Percentiles rank a stretch among this genome's conserved stretches.
Conservation (phyloP, 2,113 vertebrate genomes). For the Steatornis caripensis region DNA sequence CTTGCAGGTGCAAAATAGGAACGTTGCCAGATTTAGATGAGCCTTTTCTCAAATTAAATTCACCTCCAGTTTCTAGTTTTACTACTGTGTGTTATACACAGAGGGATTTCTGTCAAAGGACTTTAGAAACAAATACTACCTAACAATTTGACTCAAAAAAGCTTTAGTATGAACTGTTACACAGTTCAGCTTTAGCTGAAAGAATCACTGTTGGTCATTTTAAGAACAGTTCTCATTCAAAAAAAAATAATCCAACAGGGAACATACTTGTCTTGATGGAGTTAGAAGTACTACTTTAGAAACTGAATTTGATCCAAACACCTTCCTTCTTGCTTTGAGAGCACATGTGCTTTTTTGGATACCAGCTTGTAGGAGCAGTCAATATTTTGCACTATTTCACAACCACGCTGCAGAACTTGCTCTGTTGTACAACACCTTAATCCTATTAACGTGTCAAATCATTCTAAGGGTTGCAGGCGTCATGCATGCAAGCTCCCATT, state of each 20-base stretch:
- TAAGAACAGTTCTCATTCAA: neutral
- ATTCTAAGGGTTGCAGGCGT: neutral
- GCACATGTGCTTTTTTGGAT: accelerated
- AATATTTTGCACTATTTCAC: slow-evolving; percentile 48
- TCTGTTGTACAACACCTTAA: neutral
- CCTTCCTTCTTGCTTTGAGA: neutral
- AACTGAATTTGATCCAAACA: neutral
- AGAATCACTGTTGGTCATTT: neutral
- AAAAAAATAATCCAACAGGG: neutral
- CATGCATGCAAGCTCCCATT: neutral
- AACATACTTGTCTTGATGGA: neutral
- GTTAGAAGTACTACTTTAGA: neutral
- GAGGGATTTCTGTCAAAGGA: neutral
- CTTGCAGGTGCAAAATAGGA: slow-evolving; percentile 57
- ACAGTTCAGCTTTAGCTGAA: neutral
- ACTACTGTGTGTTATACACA: neutral
- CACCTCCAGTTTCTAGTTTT: neutral
- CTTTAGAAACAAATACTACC: neutral
- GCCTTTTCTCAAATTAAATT: neutral
- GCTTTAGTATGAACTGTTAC: neutral
- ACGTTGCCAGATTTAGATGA: neutral
- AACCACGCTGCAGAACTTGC: neutral
- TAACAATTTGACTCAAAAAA: neutral
- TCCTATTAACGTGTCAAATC: neutral
- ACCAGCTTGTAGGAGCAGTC: neutral